phyloP scores from a whole-genome alignment of 2,888 invertebrate genomes.

The Pollenia griseotomentosa region DNA sequence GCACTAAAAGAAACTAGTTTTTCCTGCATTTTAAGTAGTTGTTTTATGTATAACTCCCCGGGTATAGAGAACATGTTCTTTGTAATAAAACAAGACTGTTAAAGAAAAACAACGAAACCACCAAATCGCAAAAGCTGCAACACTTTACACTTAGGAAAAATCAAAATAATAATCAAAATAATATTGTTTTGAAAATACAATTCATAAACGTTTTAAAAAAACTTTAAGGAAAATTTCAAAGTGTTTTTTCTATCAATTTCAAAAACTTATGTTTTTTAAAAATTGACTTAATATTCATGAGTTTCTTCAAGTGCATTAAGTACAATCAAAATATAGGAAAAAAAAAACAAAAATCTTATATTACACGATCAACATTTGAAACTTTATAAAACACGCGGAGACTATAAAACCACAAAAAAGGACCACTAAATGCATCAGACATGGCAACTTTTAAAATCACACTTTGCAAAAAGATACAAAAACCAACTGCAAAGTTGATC shows the following conservation, averaged over 20 bases:
- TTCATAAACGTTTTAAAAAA: too few species aligned
- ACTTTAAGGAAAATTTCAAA: too few species aligned
- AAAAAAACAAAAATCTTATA: conserved; percentile 46
- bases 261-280: too few species aligned
- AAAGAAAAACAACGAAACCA: conserved; percentile 53
- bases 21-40: conserved; percentile 70
- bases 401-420: conserved; percentile 69
- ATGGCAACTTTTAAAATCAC: conserved; percentile 64
- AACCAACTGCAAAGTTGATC: neutral
- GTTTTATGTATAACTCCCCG: conserved; percentile 61
- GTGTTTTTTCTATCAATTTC: too few species aligned
- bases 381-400: conserved; percentile 63
- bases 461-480: conserved; percentile 58
- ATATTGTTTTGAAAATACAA: too few species aligned
- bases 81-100: conserved; percentile 73
- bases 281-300: too few species aligned
- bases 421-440: conserved; percentile 62
- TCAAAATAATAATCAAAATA: too few species aligned
- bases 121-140: conserved; percentile 53
- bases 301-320: conserved; percentile 9
- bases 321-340: conserved; percentile 2
- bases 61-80: conserved; percentile 71
- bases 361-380: conserved; percentile 69
- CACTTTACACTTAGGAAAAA: conserved; percentile 42
- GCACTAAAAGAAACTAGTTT: conserved; percentile 69